These are phyloP conservation scores for Spea hammondii DNA, from an alignment of 2,797 vertebrate genomes.

Conservation along the genomic window DNA sequence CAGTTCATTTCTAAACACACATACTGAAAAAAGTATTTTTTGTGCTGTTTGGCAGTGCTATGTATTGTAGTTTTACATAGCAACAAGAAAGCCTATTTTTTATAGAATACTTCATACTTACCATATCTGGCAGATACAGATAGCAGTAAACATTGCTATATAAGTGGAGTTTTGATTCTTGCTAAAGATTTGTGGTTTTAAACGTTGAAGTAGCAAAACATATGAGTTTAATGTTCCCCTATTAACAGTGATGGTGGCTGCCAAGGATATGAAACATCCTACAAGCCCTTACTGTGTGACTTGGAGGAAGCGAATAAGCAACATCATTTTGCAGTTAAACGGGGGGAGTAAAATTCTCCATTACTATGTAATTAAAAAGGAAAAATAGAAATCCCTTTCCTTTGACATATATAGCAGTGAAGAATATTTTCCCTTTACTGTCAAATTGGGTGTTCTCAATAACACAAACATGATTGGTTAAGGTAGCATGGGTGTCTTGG, in stretches of 20 bases:
- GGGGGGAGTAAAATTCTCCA: too few relatives aligned
- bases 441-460: too few relatives aligned
- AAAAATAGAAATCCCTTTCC: too few relatives aligned
- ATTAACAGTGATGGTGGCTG: neutral
- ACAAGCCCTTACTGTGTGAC: neutral
- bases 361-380: too few relatives aligned
- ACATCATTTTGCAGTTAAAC: too few relatives aligned
- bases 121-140: neutral
- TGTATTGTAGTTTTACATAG: neutral
- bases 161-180: neutral
- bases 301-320: neutral
- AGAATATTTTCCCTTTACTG: too few relatives aligned
- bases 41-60: neutral
- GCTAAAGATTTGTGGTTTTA: neutral
- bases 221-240: neutral
- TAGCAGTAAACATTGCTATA: neutral
- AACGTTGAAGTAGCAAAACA: neutral
- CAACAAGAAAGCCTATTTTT: neutral
- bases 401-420: too few relatives aligned
- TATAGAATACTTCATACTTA: neutral
- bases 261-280: neutral
- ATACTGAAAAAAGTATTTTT: neutral
- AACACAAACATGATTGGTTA: too few relatives aligned
- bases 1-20: neutral
- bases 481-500: too few relatives aligned